These are phyloP conservation scores for Phalera bucephala DNA, from an alignment of 2,888 invertebrate genomes.

Conservation along the genomic window DNA sequence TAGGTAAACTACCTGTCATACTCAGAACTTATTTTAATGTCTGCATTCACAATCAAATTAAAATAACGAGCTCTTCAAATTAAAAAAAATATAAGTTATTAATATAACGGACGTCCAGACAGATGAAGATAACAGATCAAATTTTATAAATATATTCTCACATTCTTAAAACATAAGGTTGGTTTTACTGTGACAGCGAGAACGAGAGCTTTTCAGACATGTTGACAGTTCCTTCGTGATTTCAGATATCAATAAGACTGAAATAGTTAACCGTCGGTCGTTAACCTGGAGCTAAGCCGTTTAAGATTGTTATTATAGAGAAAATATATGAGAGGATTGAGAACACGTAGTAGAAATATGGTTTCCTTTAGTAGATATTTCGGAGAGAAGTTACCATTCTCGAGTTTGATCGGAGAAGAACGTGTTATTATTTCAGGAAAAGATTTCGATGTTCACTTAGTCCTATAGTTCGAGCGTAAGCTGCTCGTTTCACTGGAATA, in stretches of 20 bases:
- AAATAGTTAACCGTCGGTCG: constrained; percentile 30
- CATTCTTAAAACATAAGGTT: background rate
- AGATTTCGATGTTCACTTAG: too few relatives aligned
- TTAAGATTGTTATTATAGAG: background rate
- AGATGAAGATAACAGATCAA: background rate
- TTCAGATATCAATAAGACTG: constrained; percentile 29
- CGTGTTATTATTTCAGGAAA: too few relatives aligned
- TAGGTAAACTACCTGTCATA: too few relatives aligned
- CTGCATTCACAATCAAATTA: background rate
- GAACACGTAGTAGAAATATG: constrained; percentile 16
- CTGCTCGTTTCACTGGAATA: too few relatives aligned
- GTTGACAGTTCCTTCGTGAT: constrained; percentile 4
- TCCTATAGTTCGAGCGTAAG: too few relatives aligned
- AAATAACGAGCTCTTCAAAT: background rate
- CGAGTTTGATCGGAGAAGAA: background rate
- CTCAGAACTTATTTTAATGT: too few relatives aligned
- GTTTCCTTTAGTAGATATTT: constrained; percentile 8
- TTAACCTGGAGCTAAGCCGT: constrained; percentile 20
- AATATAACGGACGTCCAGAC: background rate
- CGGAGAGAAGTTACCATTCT: constrained; percentile 7
- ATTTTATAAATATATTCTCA: background rate
- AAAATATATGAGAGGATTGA: background rate
- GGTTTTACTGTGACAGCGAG: background rate
- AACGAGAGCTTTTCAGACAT: background rate
- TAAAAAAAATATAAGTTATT: background rate